Base-by-base conservation (phyloP, 2,113 vertebrate genomes). In the Deroptyus accipitrinus region DNA sequence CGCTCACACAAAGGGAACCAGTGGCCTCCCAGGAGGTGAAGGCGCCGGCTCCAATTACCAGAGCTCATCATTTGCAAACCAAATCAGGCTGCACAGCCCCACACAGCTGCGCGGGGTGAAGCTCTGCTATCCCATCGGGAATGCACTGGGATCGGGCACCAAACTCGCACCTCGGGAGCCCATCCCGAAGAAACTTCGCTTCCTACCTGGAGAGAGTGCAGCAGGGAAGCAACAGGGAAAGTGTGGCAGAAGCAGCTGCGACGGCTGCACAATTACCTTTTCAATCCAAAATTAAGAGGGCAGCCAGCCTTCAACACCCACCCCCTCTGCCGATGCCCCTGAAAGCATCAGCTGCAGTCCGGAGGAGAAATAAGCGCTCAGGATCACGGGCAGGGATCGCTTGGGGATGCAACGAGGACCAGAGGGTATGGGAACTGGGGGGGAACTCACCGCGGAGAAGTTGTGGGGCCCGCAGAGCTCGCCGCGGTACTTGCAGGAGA, bases 401-500 rank as follows among this genome's bases (percentile, higher is more conserved):
- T 4, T 25, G n/a, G 37, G 51, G 37, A 64, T 11, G 13, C 33
- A 15, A 62, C 27, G 39, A 23, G 27, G 22, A 11, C 10, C 14
- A 7, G 33, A 12, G 25, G 4, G 35, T 6, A 42, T 11, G 59
- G 6, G 61, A 14, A 5, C 11, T 54, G 28, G 11, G 12, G 41
- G 15, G 17, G 5, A 49, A 99, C 99, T 99, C 98, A 99, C 99
- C 48, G 99, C 98, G 54, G 99, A 99, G 99, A 99, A 99, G 98
- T 99, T 99, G 96, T 99, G 99, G 28, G 99, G 98, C 6, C 99
- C 99, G 79, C 99, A 99, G 62, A 98, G 98, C 94, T 99, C 99
- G 82, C 99, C 99, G 85, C 99, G 98, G 98, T 99, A 99, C 97
- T 99, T 99, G 98, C 99, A 99, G 59, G 99, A 99, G 46, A 99